Conservation (phyloP, 2,797 vertebrate species). For the Podarcis lilfordi region DNA sequence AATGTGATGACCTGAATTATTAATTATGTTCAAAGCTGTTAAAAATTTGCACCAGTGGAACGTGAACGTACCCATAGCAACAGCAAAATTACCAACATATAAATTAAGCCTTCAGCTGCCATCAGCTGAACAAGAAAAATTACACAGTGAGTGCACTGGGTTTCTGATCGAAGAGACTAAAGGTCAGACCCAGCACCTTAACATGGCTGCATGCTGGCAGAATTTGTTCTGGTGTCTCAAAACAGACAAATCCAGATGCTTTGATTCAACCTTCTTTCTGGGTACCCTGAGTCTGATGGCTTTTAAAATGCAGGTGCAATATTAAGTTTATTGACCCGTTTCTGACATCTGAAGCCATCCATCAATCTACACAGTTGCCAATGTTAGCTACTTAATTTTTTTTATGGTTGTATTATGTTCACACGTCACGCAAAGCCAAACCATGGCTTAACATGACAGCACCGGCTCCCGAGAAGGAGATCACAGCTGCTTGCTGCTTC, state of each 20-base stretch:
- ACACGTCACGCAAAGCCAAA: too few species aligned
- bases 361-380: neutral
- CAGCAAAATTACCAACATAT: slow-evolving; percentile 47
- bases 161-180: slow-evolving; percentile 48
- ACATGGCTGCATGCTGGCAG: neutral
- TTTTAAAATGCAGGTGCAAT: neutral
- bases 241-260: neutral
- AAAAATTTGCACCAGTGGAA: slow-evolving; percentile 56
- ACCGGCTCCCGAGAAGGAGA: too few species aligned
- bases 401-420: neutral
- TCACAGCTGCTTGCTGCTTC: too few species aligned
- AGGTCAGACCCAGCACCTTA: slow-evolving; percentile 1
- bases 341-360: neutral
- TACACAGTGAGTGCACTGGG: slow-evolving; percentile 2
- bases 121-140: slow-evolving; percentile 55
- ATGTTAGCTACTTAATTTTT: neutral
- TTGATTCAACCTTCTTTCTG: neutral
- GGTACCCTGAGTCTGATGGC: neutral
- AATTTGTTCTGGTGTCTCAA: slow-evolving; percentile 16
- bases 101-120: slow-evolving; percentile 55
- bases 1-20: slow-evolving; percentile 54
- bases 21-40: slow-evolving; percentile 57
- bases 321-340: neutral
- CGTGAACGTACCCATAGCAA: slow-evolving; percentile 66
- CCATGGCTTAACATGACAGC: too few species aligned